Evolutionary conservation across 2,797 vertebrate species (phyloP).

Genomic region (Rhyacichthys aspro): DNA sequence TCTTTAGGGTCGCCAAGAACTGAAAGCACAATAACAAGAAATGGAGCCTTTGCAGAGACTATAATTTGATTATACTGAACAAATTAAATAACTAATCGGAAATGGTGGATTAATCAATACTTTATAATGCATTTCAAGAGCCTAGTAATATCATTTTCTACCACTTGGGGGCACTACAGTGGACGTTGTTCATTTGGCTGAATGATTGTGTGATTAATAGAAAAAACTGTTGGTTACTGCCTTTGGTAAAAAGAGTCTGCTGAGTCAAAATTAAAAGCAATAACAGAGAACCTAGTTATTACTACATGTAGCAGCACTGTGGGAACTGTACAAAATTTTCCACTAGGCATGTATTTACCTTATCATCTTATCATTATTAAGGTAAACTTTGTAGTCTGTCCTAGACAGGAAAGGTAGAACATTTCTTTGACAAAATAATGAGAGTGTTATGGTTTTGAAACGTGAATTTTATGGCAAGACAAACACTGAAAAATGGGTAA

Average conservation of each 20-base stretch:
- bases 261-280: constrained; percentile 1
- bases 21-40: constrained; percentile 45
- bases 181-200: not conserved
- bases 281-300: not conserved
- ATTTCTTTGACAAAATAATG: too few species aligned
- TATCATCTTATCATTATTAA: not conserved
- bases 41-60: too few species aligned
- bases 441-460: too few species aligned
- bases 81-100: not conserved
- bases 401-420: not conserved
- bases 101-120: not conserved
- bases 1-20: constrained; percentile 93
- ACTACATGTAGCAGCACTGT: constrained; percentile 2
- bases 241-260: constrained; percentile 6
- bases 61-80: too few species aligned
- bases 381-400: too few species aligned
- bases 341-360: too few species aligned
- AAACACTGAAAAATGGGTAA: too few species aligned
- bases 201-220: not conserved
- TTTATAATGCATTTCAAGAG: not conserved
- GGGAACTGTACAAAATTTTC: not conserved
- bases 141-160: not conserved
- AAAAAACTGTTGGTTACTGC: constrained; percentile 1
- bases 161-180: constrained; percentile 3
- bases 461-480: too few species aligned